Evolutionary conservation across 2,888 invertebrate species (phyloP), one percentile per base, ranked within the genome.

Genomic region (Sialis lutaria): DNA sequence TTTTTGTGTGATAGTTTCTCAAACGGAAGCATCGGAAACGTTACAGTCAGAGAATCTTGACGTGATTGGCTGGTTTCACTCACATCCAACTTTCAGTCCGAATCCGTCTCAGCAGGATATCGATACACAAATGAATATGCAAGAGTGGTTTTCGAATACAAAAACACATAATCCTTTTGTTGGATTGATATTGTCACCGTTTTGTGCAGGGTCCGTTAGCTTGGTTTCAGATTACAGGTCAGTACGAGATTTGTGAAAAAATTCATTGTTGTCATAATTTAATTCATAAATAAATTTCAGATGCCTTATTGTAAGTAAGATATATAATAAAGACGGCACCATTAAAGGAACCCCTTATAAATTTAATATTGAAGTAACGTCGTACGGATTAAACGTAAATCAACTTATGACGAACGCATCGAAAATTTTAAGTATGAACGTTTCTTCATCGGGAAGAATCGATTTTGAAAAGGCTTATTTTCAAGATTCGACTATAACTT

Each of bases 21-120:
- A 82, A 58, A 72, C 77, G 5, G 62, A 61, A 50, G 79, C 81
- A 3, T 74, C 75, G 46, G 75, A 75, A 53, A 57, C 57, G 33
- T 70, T 84, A 31, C 64, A 64, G 5, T 50, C 57, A 8, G 59
- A 59, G 12, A 73, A 73, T 4, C 58, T 65, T 53, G 58, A 64
- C 13, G 72, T 79, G 47, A 68, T 77, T 48, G 83, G 80, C 30
- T 84, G 85, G 85, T 83, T 82, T 64, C 84, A 84, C 68, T 82
- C 83, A 32, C 84, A 84, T 67, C 83, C 84, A 2, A 64, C 67
- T 30, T 84, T 83, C 65, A 70, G 75, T 4, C 73, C 80, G 1
- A 71, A 77, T 57, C 85, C 85, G 1, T 83, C 83, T 0, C 67
- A 73, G 12, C 73, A 72, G 54, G 84, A 84, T 64, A 67, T 84